Percentiles rank a stretch among this genome's conserved stretches.
phyloP scores from a whole-genome alignment of 2,113 vertebrate species.

The Urocynchramus pylzowi region DNA sequence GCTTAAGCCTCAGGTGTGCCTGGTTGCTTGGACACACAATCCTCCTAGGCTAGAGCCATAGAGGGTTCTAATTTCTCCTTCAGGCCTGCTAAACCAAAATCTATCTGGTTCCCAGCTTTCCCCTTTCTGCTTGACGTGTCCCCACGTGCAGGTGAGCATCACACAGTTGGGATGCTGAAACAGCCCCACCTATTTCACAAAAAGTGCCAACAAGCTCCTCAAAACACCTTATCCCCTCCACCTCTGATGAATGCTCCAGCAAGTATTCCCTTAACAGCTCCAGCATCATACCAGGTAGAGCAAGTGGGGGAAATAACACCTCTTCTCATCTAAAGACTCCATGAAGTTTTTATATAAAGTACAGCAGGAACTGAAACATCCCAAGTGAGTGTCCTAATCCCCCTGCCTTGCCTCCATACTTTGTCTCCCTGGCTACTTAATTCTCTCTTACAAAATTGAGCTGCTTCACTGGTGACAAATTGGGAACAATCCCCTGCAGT shows the following conservation, averaged over 20 bases:
- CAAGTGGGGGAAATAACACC: not conserved
- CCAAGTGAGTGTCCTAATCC: conserved; percentile 36
- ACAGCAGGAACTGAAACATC: conserved; percentile 17
- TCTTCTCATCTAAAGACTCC: not conserved
- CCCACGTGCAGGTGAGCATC: accelerated
- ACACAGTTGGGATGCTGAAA: not conserved
- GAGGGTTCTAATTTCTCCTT: not conserved
- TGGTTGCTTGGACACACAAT: not conserved
- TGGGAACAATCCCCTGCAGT: not conserved
- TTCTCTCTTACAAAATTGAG: conserved; percentile 25
- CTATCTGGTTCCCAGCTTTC: not conserved
- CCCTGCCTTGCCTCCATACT: not conserved
- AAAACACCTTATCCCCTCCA: not conserved
- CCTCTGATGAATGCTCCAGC: not conserved
- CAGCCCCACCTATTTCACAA: not conserved
- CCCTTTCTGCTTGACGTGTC: not conserved
- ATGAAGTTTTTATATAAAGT: conserved; percentile 19
- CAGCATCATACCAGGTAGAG: not conserved
- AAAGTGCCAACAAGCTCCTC: not conserved
- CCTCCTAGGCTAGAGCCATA: not conserved
- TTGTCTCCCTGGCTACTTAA: conserved; percentile 18
- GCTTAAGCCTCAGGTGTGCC: not conserved
- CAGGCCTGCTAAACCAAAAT: not conserved
- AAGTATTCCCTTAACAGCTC: not conserved
- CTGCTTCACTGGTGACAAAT: conserved; percentile 17